Evolutionary conservation across 1,140 invertebrate genomes (phyloP), one percentile per base, ranked within the genome.

Genomic region (Heliconius nattereri): DNA sequence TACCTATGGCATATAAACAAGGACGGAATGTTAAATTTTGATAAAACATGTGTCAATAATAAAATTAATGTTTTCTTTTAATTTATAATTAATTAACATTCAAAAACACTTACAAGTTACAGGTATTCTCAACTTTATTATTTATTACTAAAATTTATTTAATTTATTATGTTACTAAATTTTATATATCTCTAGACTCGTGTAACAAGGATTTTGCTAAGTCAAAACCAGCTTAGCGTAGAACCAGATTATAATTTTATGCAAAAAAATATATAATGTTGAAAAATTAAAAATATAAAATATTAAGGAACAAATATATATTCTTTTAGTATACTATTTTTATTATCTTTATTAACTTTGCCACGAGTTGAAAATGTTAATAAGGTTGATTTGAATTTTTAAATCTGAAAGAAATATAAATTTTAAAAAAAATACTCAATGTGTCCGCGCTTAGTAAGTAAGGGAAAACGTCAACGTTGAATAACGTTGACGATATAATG

Each of bases 191-290:
- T 45, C 13, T 26, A 66, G 23, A 66, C 60, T 13, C 60, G 60
- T 66, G 60, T 66, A 66, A 57, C 54, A 57, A 29, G 23, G 60
- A 66, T 66, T 66, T 66, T 26, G 60, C 23, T 66, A 66, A 66
- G 13, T 26, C 23, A 26, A 66, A 66, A 66, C 60, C 23, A 66
- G 60, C 60, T 66, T 26, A 57, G 54, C 54, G 20, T 57, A 66
- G 23, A 66, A 66, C 60, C 23, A 16, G 60, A 66, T 66, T 66
- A 66, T 66, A 66, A 66, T 66, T 9, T 26, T 29, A 66, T 66
- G 60, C 60, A 26, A 66, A 66, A 57, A 13, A 66, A 66, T 66
- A 13, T 29, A 26, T 3, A 29, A 66, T 26, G n/a, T 26, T 66
- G 23, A 66, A 57, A 57, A 57, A 57, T 57, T 26, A 13, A 29